Evolutionary conservation across 2,888 invertebrate species (phyloP).

Genomic region (Panopea generosa): DNA sequence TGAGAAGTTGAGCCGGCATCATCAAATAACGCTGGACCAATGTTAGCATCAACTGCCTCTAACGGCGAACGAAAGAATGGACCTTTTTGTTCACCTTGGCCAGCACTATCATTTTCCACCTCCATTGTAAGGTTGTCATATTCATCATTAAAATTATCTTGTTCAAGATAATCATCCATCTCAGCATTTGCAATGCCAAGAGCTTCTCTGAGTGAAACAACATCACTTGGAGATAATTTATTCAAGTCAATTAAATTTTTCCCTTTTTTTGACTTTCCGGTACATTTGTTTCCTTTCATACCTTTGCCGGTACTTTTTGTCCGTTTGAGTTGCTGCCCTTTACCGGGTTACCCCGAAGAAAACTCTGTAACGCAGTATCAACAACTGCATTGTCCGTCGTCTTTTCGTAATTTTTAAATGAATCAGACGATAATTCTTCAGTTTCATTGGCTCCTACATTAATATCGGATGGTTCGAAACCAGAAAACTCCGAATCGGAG

Average conservation of each 20-base stretch:
- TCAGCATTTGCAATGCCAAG: not conserved
- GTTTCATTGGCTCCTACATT: not conserved
- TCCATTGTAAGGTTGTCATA: not conserved
- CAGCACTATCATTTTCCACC: too few relatives aligned
- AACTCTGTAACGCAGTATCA: too few relatives aligned
- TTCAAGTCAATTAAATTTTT: not conserved
- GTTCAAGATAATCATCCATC: not conserved
- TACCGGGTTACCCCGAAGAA: too few relatives aligned
- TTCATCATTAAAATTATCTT: not conserved
- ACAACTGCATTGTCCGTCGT: too few relatives aligned
- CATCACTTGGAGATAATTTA: too few relatives aligned
- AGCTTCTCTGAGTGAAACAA: too few relatives aligned
- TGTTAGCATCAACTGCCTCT: too few relatives aligned
- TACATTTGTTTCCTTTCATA: not conserved
- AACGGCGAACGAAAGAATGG: too few relatives aligned
- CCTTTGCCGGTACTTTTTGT: not conserved
- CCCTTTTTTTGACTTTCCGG: not conserved
- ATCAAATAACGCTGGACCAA: too few relatives aligned
- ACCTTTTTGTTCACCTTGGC: too few relatives aligned
- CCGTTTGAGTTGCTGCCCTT: too few relatives aligned
- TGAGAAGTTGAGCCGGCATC: slow-evolving; percentile 1
- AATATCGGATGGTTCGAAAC: not conserved
- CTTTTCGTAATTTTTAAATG: not conserved
- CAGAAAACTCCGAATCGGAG: not conserved
- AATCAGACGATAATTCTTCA: not conserved